phyloP scores from a whole-genome alignment of 2,888 invertebrate species.

The Lasioglossum calceatum region DNA sequence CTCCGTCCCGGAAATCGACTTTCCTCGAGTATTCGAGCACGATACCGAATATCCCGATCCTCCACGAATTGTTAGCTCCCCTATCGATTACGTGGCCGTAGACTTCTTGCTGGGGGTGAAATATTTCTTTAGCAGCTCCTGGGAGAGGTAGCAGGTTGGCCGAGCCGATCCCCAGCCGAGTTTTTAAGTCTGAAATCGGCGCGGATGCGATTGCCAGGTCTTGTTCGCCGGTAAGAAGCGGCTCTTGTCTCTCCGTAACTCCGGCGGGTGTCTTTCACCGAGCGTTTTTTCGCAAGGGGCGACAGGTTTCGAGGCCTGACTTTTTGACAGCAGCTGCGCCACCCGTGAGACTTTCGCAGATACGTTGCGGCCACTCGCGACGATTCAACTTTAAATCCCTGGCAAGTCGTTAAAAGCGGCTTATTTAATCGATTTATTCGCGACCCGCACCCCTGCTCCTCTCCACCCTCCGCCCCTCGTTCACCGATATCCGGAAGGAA shows the following conservation, averaged over 20 bases:
- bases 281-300: conserved; percentile 22
- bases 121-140: conserved; percentile 26
- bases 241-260: conserved; percentile 43
- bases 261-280: conserved; percentile 35
- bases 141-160: conserved; percentile 42
- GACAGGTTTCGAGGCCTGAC: conserved; percentile 39
- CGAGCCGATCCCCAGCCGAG: conserved; percentile 42
- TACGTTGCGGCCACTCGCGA: conserved; percentile 49
- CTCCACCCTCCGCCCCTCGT: background rate
- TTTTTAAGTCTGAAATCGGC: conserved; percentile 60
- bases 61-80: conserved; percentile 27
- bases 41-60: background rate
- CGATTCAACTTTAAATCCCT: conserved; percentile 62
- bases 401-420: conserved; percentile 58
- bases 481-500: conserved; percentile 7
- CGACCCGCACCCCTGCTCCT: background rate
- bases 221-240: conserved; percentile 59
- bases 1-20: no score
- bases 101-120: background rate
- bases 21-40: no score
- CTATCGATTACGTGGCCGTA: conserved; percentile 37
- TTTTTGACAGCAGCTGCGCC: conserved; percentile 57
- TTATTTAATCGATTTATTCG: conserved; percentile 60
- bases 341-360: conserved; percentile 63
- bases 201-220: conserved; percentile 63